Evolutionary conservation across 2,888 invertebrate genomes (phyloP), one percentile per base, ranked within the genome.

Genomic region (Alcis repandata): DNA sequence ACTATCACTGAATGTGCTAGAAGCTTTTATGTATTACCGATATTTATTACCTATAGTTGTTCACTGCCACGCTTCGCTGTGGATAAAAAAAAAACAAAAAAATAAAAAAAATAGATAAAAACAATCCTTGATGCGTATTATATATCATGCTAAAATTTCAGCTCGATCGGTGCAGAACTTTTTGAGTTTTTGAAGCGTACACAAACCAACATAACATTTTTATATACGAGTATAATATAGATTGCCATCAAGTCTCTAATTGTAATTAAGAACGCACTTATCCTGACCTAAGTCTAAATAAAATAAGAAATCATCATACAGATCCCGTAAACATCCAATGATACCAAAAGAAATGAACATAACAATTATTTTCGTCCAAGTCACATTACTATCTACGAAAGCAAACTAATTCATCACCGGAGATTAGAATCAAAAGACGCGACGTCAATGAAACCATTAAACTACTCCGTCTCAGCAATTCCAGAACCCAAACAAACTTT

Each of bases 401-500:
- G 60, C 56, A 65, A 70, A 69, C 69, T 61, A 69, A 73, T 69
- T 40, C 54, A 64, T 70, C 68, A 65, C 58, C 19, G 61, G 33
- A 73, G 69, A 74, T 72, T 64, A 69, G 51, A 72, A 77, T 69
- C 69, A 62, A 59, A 65, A 59, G 63, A 59, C 40, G 60, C 66
- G 49, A 70, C 66, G 67, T 70, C 69, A 57, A 75, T 69, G 70
- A 68, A 68, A 74, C 63, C 71, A 70, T 71, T 70, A 73, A 71
- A 73, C 63, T 57, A 59, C 60, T 66, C 70, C 60, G 70, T 68
- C 70, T 63, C 68, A 66, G 71, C 70, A 74, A 76, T 73, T 74
- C 73, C 58, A 58, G 48, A 79, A 72, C 74, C 75, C 80, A 84
- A 83, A 85, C 80, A 84, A 79, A 78, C 73, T 74, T 67, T 78